Percentiles rank a stretch among this genome's conserved stretches.
These are phyloP conservation scores for Diplazon laetatorius DNA, from an alignment of 2,888 invertebrate genomes.

Conservation along the genomic window DNA sequence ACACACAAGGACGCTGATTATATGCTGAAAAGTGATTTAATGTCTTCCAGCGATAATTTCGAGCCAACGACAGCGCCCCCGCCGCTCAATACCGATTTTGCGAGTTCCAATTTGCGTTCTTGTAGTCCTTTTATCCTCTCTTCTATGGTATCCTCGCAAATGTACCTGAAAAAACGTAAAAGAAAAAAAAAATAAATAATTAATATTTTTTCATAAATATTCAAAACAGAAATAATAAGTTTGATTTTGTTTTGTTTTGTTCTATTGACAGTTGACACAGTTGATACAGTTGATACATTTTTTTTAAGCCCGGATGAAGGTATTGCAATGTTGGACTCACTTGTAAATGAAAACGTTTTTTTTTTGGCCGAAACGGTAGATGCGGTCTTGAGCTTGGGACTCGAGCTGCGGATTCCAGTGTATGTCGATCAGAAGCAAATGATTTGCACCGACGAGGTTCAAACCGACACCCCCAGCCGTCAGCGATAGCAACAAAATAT, in stretches of 20 bases:
- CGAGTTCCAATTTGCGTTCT: constrained; percentile 90
- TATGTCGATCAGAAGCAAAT: constrained; percentile 94
- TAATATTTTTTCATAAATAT: background rate
- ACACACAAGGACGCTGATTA: no score
- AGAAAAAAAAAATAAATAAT: background rate
- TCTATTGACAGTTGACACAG: no score
- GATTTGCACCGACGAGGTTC: constrained; percentile 96
- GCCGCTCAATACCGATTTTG: constrained; percentile 90
- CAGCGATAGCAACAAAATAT: constrained; percentile 92
- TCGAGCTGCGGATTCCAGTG: constrained; percentile 99
- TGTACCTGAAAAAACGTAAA: constrained; percentile 85
- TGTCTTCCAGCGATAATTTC: constrained; percentile 91
- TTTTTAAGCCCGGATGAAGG: no score
- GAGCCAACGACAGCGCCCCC: constrained; percentile 85
- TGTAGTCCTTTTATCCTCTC: constrained; percentile 92
- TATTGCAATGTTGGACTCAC: constrained; percentile 84
- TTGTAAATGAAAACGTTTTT: constrained; percentile 90
- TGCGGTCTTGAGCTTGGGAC: constrained; percentile 96
- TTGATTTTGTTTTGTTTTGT: no score
- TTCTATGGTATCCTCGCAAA: constrained; percentile 94
- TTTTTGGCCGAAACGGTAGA: constrained; percentile 95
- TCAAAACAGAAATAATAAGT: background rate
- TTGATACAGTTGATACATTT: no score
- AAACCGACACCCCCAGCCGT: constrained; percentile 97
- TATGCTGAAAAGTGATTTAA: constrained; percentile 86